These are phyloP conservation scores for Lasiommata megera DNA, from an alignment of 2,888 invertebrate genomes.

Conservation along the genomic window DNA sequence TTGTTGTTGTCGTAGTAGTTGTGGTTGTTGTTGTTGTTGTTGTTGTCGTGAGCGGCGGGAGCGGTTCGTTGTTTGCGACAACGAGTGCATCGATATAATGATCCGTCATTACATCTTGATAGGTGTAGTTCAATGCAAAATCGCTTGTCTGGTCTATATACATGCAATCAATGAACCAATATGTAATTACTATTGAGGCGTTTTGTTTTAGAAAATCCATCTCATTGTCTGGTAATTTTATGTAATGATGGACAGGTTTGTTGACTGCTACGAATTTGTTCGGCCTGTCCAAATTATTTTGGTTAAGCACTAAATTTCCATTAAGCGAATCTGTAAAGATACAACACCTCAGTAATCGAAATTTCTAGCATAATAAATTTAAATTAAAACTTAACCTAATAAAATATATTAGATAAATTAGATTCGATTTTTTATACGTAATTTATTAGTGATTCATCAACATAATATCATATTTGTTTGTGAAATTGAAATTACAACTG, in stretches of 20 bases:
- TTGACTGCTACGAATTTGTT: constrained; percentile 84
- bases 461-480: too few species aligned
- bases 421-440: too few species aligned
- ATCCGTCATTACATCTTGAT: constrained; percentile 79
- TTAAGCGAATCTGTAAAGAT: constrained; percentile 84
- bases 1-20: constrained; percentile 66
- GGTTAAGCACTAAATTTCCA: constrained; percentile 84
- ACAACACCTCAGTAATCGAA: too few species aligned
- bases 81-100: constrained; percentile 87
- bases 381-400: too few species aligned
- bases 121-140: constrained; percentile 83
- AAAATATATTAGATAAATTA: too few species aligned
- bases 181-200: constrained; percentile 80
- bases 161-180: constrained; percentile 91
- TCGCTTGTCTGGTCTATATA: constrained; percentile 84
- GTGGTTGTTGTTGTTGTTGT: constrained; percentile 71
- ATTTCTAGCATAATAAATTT: too few species aligned
- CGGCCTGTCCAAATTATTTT: constrained; percentile 80
- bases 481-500: too few species aligned
- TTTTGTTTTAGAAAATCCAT: constrained; percentile 76
- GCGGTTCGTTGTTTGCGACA: constrained; percentile 85
- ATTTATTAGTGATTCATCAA: too few species aligned
- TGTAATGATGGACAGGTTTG: constrained; percentile 78
- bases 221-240: constrained; percentile 83
- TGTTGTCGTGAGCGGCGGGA: constrained; percentile 76